A percentile compares a stretch with the other conserved stretches of the same genome.
Conservation (phyloP, 2,888 invertebrate genomes). For the Drosophila picticornis region DNA sequence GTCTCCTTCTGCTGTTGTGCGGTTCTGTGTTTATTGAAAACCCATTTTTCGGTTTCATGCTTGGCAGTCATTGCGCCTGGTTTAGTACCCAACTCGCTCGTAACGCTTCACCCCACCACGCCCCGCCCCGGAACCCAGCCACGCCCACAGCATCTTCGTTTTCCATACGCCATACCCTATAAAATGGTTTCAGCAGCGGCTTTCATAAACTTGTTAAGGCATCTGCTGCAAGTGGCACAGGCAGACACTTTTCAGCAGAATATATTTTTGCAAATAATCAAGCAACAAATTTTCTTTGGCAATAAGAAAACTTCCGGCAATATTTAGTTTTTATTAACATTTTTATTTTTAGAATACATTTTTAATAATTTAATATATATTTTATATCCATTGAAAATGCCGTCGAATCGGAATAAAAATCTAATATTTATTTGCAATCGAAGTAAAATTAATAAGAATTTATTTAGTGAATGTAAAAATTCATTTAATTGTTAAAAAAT, state of each 20-base stretch:
- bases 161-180: conserved; percentile 1
- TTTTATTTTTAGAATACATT: not conserved
- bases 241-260: not conserved
- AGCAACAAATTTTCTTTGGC: not conserved
- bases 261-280: not conserved
- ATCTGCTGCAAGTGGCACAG: not conserved
- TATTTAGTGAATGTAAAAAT: not conserved
- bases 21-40: conserved; percentile 70
- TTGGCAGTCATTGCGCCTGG: conserved; percentile 69
- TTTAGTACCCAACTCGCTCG: conserved; percentile 7
- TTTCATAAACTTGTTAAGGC: not conserved
- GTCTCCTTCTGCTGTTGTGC: conserved; percentile 16
- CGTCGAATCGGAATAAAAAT: not conserved
- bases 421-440: not conserved
- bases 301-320: not conserved
- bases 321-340: not conserved
- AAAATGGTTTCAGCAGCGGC: not conserved
- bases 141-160: conserved; percentile 63
- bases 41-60: conserved; percentile 80
- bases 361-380: not conserved
- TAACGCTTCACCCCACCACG: not conserved
- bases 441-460: not conserved
- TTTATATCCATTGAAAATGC: not conserved
- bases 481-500: not conserved
- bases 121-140: conserved; percentile 40